Evolutionary conservation across 2,113 vertebrate genomes (phyloP).

Genomic region (Zosterops borbonicus): DNA sequence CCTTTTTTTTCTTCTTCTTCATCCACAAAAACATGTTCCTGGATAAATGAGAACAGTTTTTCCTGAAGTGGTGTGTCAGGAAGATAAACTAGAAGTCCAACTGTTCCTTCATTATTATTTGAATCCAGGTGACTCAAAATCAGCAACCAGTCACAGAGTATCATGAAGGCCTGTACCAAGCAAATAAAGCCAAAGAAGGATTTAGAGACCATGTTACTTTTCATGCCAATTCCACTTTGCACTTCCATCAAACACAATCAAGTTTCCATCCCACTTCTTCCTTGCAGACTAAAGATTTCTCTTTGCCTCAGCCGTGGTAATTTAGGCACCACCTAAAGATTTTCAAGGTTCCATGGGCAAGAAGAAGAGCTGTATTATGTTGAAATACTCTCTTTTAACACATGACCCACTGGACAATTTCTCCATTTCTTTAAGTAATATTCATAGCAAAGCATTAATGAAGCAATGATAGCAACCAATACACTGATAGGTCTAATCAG

Average conservation of each 20-base stretch:
- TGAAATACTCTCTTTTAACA: neutral
- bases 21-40: conserved; percentile 75
- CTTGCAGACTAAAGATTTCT: neutral
- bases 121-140: conserved; percentile 82
- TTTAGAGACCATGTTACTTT: neutral
- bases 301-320: neutral
- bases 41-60: conserved; percentile 80
- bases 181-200: conserved; percentile 2
- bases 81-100: conserved; percentile 70
- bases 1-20: conserved; percentile 71
- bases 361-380: neutral
- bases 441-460: neutral
- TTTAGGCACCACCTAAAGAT: neutral
- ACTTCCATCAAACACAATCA: neutral
- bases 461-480: neutral
- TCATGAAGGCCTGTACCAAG: conserved; percentile 80
- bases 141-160: conserved; percentile 84
- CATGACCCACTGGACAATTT: neutral
- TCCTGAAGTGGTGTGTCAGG: conserved; percentile 82
- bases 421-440: neutral
- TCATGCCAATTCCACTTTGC: neutral
- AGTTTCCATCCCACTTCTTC: neutral
- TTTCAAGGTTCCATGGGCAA: neutral
- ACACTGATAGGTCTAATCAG: neutral
- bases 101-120: conserved; percentile 65